Evolutionary conservation across 2,797 vertebrate genomes (phyloP), one percentile per base, ranked within the genome.

Genomic region (Rhodeus uyekii): DNA sequence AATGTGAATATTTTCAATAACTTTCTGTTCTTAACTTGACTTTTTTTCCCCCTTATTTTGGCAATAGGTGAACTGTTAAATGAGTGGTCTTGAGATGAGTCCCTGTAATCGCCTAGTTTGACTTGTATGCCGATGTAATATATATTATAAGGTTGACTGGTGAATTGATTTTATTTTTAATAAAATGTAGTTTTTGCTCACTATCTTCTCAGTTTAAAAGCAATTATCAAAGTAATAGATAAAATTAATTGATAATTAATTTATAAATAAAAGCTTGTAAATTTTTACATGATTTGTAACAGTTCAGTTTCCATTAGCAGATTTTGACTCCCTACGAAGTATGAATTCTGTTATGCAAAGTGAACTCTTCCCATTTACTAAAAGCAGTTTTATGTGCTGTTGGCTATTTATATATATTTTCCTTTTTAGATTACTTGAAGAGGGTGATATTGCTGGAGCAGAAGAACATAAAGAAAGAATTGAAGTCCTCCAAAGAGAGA

Each of bases 401-500:
- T 60, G 44, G 12, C 6, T 73, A 44, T 39, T 44, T 46, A 8
- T 24, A 63, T 24, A 42, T 19, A 83, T 38, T 18, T 8, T 18
- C n/a, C 32, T 9, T 78, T 10, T 67, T 88, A 99, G 98, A 93
- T 92, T 96, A 85, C 91, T 99, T 74, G 98, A 99, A 89, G 98
- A 98, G 92, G 98, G 97, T 42, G 95, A 98, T 87, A 83, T 94
- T 76, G 94, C 96, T 42, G 97, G 91, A 83, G 98, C 98, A 4
- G 98, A 99, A 91, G 90, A 93, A 76, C 97, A 99, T 87, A 99
- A 99, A 86, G 96, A 98, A 91, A 95, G 96, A 87, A 95, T 99
- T 0, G 98, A 99, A 85, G 95, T 96, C 81, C 95, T 98, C 0
- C 98, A 99, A 93, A 94, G 98, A 85, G 97, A 98, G 71, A 93